A percentile compares a stretch with the other conserved stretches of the same genome.
Conservation (phyloP, 2,113 vertebrate genomes). For the Ursus arctos region DNA sequence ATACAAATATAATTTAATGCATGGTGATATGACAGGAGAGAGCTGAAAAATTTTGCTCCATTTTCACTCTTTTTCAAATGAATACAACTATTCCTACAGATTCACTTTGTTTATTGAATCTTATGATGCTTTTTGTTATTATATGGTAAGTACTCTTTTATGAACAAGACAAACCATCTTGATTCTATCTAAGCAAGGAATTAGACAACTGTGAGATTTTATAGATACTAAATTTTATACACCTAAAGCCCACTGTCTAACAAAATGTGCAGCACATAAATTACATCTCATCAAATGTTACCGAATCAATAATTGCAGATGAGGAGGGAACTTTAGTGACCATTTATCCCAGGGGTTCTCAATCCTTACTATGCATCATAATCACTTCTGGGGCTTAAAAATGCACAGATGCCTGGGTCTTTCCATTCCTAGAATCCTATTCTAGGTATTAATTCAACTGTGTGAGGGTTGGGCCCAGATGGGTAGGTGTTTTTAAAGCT, state of each 20-base stretch:
- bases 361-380: not conserved
- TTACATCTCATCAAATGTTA: not conserved
- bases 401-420: not conserved
- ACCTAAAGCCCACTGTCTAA: slow-evolving; percentile 36
- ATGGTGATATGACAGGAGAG: not conserved
- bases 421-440: not conserved
- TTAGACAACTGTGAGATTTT: not conserved
- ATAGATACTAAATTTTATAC: not conserved
- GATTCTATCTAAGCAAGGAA: not conserved
- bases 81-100: not conserved
- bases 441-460: not conserved
- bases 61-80: slow-evolving; percentile 16
- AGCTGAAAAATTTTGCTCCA: not conserved
- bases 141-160: not conserved
- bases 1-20: slow-evolving; percentile 41
- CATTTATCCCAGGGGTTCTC: not conserved
- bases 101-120: slow-evolving; percentile 30
- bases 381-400: not conserved
- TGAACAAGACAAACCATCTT: slow-evolving; percentile 2
- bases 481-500: not conserved
- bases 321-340: slow-evolving; percentile 21
- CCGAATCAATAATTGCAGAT: not conserved
- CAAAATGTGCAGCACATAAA: not conserved
- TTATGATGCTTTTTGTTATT: slow-evolving; percentile 6
- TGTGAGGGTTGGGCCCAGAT: not conserved